Base-by-base conservation (phyloP, 2,113 vertebrate genomes). In the Urocolius indicus region DNA sequence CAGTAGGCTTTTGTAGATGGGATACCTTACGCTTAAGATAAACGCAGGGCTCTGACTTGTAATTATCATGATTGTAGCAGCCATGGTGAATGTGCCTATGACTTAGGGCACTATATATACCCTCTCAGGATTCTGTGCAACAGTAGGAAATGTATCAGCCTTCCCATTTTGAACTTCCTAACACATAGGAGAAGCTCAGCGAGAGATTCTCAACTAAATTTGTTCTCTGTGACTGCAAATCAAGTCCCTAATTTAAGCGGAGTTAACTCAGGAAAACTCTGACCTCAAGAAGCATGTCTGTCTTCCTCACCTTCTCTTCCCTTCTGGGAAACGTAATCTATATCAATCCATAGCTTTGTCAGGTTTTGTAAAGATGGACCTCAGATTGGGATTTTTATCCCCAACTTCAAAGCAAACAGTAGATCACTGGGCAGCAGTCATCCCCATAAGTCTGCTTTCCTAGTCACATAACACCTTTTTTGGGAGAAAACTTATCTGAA, bases 61-160 rank as follows among this genome's bases (percentile, higher is more conserved):
- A 24, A 19, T 16, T 45, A 12, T 10, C 52, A 23, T 4, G 11
- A 3, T 43, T 59, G 10, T 16, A 79, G 36, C 30, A 21, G 20
- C 1, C 5, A 18, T 55, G 30, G 16, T 72, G 32, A 80, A 17
- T 0, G 0, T 17, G 18, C 11, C 18, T 4, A 5, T 34, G 34
- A 63, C 3, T 62, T 24, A 16, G 17, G 48, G 18, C 1, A 2
- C 9, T 30, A 14, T 3, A 19, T 6, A 2, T 6, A 32, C 5
- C 11, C 8, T 11, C 34, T 62, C n/a, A 45, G 52, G 27, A 7
- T 57, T 16, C 20, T 49, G 14, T 30, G 24, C 11, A n/a, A 24
- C 27, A 16, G 22, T 19, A 43, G 21, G 32, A 58, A 61, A 67
- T 8, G 6, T 20, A 46, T 14, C 32, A 67, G 10, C 15, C 16